These are phyloP conservation scores for Bombus pyrosoma DNA, from an alignment of 1,140 invertebrate genomes.

Conservation along the genomic window DNA sequence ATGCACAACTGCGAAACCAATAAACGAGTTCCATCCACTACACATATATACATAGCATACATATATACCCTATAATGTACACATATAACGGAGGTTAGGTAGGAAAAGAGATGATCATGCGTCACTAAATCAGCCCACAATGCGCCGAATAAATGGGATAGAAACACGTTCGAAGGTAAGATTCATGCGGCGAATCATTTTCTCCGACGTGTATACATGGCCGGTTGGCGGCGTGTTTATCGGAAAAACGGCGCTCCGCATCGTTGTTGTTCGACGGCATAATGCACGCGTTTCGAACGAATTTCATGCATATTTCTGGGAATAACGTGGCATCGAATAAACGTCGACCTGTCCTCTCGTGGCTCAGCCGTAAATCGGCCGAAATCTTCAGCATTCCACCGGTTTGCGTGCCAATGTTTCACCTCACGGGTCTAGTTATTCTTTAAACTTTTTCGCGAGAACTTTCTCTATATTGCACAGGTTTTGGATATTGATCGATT, in stretches of 20 bases:
- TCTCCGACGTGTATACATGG: constrained; percentile 52
- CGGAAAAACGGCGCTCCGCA: constrained; percentile 14
- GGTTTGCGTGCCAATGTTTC: too few species aligned
- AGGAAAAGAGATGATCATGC: constrained; percentile 22
- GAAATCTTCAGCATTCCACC: constrained; percentile 2
- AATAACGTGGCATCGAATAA: constrained; percentile 48
- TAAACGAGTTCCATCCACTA: constrained; percentile 35
- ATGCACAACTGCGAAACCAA: constrained; percentile 52
- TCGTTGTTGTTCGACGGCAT: constrained; percentile 14
- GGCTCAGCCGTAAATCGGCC: constrained; percentile 12
- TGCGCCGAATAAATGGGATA: constrained; percentile 61
- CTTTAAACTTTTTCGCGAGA: background rate
- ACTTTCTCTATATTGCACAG: background rate
- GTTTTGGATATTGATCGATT: background rate
- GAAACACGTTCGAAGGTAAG: constrained; percentile 57
- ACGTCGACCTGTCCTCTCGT: constrained; percentile 47
- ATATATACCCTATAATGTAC: background rate
- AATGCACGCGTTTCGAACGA: constrained; percentile 32
- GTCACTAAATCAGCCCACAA: constrained; percentile 51
- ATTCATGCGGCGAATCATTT: constrained; percentile 63
- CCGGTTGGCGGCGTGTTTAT: constrained; percentile 38
- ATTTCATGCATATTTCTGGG: constrained; percentile 50
- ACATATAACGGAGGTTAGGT: background rate
- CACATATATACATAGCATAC: background rate
- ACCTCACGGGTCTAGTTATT: background rate